Conservation (phyloP, 1,140 invertebrate species). For the Tribolium castaneum region DNA sequence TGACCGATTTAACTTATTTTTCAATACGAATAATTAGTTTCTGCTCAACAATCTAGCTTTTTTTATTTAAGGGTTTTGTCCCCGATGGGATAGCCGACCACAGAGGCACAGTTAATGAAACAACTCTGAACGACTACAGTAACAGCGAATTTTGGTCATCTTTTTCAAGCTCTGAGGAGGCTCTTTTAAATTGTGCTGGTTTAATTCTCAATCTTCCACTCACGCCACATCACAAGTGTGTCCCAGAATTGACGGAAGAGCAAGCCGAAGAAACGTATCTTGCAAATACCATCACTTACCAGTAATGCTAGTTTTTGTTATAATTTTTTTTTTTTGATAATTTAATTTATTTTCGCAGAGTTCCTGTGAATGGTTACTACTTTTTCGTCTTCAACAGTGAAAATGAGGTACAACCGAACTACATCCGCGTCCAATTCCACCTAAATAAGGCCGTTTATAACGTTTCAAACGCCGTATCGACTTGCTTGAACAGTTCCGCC, state of each 20-base stretch:
- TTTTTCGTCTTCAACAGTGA: constrained; percentile 87
- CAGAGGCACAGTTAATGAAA: constrained; percentile 71
- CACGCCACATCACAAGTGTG: constrained; percentile 71
- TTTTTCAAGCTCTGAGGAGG: constrained; percentile 81
- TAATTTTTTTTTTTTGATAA: constrained; percentile 47
- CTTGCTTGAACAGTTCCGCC: constrained; percentile 72
- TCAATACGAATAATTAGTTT: too few relatives aligned
- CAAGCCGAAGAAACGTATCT: constrained; percentile 66
- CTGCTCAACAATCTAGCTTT: too few relatives aligned
- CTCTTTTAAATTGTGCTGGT: constrained; percentile 78
- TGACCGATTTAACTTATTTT: too few relatives aligned
- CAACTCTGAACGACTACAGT: constrained; percentile 72
- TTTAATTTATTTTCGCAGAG: constrained; percentile 60
- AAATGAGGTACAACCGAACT: constrained; percentile 80
- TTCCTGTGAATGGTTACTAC: constrained; percentile 80
- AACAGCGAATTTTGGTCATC: constrained; percentile 84
- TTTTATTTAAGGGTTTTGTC: constrained; percentile 63
- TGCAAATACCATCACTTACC: constrained; percentile 74
- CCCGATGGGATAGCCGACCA: constrained; percentile 75
- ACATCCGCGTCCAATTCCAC: constrained; percentile 74
- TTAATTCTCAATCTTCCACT: constrained; percentile 78
- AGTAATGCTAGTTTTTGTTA: constrained; percentile 61
- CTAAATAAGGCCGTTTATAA: constrained; percentile 78
- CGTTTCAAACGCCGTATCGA: constrained; percentile 68
- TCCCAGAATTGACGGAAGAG: constrained; percentile 60